These are phyloP conservation scores for Dunckerocampus dactyliophorus DNA, from an alignment of 2,113 vertebrate species.

Conservation along the genomic window DNA sequence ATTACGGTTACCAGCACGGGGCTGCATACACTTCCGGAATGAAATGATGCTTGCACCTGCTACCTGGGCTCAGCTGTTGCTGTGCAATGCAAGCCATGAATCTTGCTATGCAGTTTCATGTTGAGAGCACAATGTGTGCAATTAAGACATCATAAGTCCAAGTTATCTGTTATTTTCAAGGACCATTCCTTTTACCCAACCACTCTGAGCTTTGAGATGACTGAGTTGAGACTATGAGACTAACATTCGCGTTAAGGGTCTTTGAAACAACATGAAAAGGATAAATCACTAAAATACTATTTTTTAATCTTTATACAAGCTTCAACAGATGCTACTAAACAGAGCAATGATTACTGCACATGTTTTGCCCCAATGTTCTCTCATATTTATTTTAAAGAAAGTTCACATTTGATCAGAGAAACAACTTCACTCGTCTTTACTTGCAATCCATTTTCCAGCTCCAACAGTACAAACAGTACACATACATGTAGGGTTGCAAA, in stretches of 20 bases:
- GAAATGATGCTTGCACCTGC: conserved; percentile 65
- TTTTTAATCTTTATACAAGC: not conserved
- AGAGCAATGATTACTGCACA: too few relatives aligned
- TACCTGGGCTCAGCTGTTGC: conserved; percentile 66
- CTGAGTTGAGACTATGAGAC: conserved; percentile 48
- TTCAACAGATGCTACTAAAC: not conserved
- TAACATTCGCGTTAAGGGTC: conserved; percentile 50
- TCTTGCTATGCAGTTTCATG: conserved; percentile 35
- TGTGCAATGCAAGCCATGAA: conserved; percentile 44
- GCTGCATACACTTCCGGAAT: conserved; percentile 58
- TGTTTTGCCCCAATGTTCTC: too few relatives aligned
- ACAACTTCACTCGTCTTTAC: not conserved
- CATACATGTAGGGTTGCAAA: too few relatives aligned
- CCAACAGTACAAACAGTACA: not conserved
- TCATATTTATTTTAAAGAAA: too few relatives aligned
- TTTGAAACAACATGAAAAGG: conserved; percentile 69
- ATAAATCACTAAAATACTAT: not conserved
- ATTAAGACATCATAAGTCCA: conserved; percentile 56
- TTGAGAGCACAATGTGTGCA: conserved; percentile 52
- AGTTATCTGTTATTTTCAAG: conserved; percentile 29
- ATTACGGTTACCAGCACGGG: conserved; percentile 61
- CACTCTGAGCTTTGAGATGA: conserved; percentile 57
- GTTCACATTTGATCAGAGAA: too few relatives aligned
- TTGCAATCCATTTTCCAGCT: not conserved
- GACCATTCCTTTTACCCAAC: conserved; percentile 18